phyloP scores from a whole-genome alignment of 2,797 vertebrate genomes.

The Ciconia nigra region DNA sequence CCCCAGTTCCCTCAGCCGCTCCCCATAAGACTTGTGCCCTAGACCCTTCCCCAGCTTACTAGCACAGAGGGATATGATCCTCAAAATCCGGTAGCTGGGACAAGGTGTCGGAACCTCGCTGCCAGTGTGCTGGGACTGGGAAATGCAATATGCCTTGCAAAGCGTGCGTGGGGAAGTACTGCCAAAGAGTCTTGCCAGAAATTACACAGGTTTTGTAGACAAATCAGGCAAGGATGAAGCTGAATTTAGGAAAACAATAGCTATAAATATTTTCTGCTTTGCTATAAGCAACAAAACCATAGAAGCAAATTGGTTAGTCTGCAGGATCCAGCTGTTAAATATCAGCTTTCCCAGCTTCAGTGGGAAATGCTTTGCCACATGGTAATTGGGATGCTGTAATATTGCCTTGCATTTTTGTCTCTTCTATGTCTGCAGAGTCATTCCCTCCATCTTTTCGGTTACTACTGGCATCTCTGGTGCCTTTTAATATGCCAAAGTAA shows the following conservation, averaged over 20 bases:
- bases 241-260: neutral
- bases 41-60: neutral
- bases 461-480: neutral
- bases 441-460: neutral
- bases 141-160: neutral
- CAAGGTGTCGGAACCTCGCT: neutral
- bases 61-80: neutral
- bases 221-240: neutral
- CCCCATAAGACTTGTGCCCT: neutral
- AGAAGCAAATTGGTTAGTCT: neutral
- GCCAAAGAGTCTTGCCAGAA: neutral
- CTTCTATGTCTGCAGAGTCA: neutral
- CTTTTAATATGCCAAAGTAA: neutral
- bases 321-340: neutral
- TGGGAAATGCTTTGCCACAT: neutral
- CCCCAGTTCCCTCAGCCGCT: neutral
- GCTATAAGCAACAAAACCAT: neutral
- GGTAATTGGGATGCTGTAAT: neutral
- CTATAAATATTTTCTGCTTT: neutral
- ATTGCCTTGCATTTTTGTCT: neutral
- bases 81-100: neutral
- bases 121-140: accelerated
- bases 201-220: neutral
- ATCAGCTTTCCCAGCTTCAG: neutral
- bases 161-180: neutral